phyloP scores from a whole-genome alignment of 1,140 invertebrate genomes.

The Saccostrea cuccullata region DNA sequence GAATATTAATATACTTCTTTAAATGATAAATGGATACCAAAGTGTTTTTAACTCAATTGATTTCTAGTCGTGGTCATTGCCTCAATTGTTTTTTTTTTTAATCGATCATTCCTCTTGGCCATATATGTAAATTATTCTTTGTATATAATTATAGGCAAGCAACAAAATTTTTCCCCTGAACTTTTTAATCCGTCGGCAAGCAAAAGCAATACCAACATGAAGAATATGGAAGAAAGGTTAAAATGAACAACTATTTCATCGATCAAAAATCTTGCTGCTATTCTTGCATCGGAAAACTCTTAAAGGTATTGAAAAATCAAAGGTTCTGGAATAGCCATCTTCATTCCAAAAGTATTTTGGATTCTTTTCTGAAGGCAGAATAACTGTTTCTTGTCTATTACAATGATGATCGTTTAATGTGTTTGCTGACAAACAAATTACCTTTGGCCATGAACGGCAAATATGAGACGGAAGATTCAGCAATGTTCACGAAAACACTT shows the following conservation, averaged over 20 bases:
- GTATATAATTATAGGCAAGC: too few species aligned
- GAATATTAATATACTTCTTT: too few species aligned
- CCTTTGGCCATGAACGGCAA: conserved; percentile 15
- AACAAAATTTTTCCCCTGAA: too few species aligned
- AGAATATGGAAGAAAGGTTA: too few species aligned
- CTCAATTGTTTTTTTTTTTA: too few species aligned
- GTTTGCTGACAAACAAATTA: conserved; percentile 33
- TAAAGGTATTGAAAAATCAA: neutral
- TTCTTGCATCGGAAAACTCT: neutral
- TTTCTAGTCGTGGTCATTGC: too few species aligned
- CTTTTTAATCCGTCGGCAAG: too few species aligned
- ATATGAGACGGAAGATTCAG: neutral
- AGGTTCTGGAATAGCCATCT: neutral
- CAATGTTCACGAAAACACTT: neutral
- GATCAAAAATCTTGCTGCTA: neutral
- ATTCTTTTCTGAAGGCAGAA: conserved; percentile 27
- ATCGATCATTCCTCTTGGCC: too few species aligned
- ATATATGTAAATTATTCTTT: too few species aligned
- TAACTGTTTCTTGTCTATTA: conserved; percentile 22
- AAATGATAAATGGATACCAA: too few species aligned
- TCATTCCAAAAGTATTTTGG: neutral
- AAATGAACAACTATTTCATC: neutral
- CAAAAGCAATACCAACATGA: too few species aligned
- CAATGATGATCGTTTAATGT: conserved; percentile 34
- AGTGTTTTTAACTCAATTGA: too few species aligned